Evolutionary conservation across 2,888 invertebrate species (phyloP).

Genomic region (Syrista parreyssii): DNA sequence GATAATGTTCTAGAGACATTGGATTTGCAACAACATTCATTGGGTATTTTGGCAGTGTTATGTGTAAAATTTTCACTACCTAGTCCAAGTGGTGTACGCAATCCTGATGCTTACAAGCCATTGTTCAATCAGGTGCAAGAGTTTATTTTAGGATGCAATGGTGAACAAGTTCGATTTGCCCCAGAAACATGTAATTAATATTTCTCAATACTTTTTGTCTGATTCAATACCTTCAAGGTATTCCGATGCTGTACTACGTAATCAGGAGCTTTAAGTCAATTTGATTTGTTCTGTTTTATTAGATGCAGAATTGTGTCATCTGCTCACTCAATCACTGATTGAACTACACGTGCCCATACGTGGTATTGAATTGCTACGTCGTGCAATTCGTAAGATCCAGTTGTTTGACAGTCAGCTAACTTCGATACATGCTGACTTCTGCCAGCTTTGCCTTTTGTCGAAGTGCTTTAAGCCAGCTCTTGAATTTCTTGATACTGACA

Average conservation of each 20-base stretch:
- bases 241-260: constrained; percentile 2
- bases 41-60: constrained; percentile 88
- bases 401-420: constrained; percentile 90
- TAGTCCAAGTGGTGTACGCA: constrained; percentile 38
- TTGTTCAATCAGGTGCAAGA: constrained; percentile 84
- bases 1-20: constrained; percentile 92
- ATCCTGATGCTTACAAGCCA: constrained; percentile 64
- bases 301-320: constrained; percentile 93
- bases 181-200: constrained; percentile 81
- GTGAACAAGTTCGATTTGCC: constrained; percentile 89
- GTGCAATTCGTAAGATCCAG: constrained; percentile 90
- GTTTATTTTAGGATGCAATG: constrained; percentile 87
- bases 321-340: constrained; percentile 81
- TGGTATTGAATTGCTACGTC: constrained; percentile 84
- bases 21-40: constrained; percentile 90
- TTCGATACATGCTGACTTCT: constrained; percentile 93
- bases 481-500: constrained; percentile 88
- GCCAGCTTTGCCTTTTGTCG: constrained; percentile 89
- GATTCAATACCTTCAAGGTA: constrained; percentile 9
- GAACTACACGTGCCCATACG: constrained; percentile 82
- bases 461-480: constrained; percentile 94
- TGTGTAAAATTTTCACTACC: constrained; percentile 81
- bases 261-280: neutral
- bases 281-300: constrained; percentile 40
- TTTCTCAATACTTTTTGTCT: neutral